Base-by-base conservation (phyloP, 2,797 vertebrate species). In the Artibeus jamaicensis region DNA sequence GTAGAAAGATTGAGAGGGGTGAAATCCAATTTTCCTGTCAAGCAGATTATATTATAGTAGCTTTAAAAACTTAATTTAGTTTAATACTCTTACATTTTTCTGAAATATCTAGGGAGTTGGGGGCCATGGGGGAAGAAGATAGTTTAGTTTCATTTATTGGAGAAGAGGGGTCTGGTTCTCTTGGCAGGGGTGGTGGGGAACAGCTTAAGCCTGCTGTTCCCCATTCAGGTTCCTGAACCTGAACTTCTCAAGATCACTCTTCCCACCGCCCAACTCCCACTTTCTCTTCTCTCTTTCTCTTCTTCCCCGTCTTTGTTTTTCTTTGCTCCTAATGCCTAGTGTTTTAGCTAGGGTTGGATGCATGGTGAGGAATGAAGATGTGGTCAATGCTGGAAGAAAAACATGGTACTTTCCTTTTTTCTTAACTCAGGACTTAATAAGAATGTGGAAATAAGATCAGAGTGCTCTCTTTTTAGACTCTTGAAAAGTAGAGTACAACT, bases 11-110 rank as follows among this genome's bases (percentile, higher is more conserved):
- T n/a, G 10, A 44, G 32, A 71, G 37, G 32, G 53, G 19, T 46
- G 39, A 48, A 86, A 67, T 50, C 15, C 68, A 79, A 53, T 82
- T 81, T 76, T 81, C 29, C 50, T 82, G 16, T 78, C 62, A 92
- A 89, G 65, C 18, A 76, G 37, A 74, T 67, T 59, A 32, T 68
- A 74, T 73, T 73, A 10, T 92, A 57, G 15, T 77, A 21, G 16
- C 55, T 91, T 94, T 2, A 39, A 55, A 48, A 79, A 82, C 94
- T 74, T 86, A 22, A 68, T 78, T 93, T 89, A 48, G 10, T 71
- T n/a, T 84, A 70, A 87, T 77, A 89, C 53, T 50, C 29, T 10
- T 90, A 18, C 18, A 81, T 88, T 85, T 93, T 44, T 29, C 10
- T 82, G n/a, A 68, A 95, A 39, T 85, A 44, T 24, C 39, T 70